Evolutionary conservation across 2,113 vertebrate species (phyloP).

Genomic region (Rhea pennata): DNA sequence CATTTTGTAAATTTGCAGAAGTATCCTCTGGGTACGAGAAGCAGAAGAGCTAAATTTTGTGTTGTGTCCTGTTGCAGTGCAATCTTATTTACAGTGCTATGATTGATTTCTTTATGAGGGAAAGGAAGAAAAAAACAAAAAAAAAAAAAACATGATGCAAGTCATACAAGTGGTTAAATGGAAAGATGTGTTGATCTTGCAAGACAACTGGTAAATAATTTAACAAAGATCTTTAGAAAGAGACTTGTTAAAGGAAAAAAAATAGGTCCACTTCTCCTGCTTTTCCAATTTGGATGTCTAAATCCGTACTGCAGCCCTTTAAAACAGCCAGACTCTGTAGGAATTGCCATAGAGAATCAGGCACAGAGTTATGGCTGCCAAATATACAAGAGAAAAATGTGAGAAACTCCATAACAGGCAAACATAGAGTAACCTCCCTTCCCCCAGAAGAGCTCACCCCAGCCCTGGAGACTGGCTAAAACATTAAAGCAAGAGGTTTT

Average conservation of each 20-base stretch:
- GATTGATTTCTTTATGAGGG: background rate
- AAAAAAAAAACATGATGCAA: background rate
- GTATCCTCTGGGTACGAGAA: background rate
- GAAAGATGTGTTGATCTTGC: background rate
- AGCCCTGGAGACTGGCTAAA: background rate
- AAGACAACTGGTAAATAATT: conserved; percentile 4
- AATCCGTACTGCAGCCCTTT: background rate
- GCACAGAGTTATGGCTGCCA: background rate
- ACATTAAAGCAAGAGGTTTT: background rate
- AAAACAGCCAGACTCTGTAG: background rate
- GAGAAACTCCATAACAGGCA: background rate
- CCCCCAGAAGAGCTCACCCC: background rate
- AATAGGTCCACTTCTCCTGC: background rate
- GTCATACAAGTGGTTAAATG: background rate
- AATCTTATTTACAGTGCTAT: background rate
- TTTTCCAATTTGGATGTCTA: conserved; percentile 1
- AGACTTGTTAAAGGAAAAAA: background rate
- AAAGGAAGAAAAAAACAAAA: background rate
- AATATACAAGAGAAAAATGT: conserved; percentile 18
- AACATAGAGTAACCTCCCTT: background rate
- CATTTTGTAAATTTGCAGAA: background rate
- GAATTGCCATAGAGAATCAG: conserved; percentile 2
- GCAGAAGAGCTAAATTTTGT: background rate
- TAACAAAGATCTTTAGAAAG: background rate
- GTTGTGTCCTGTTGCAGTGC: background rate